phyloP scores from a whole-genome alignment of 2,113 vertebrate species.

The Myotis lucifugus region DNA sequence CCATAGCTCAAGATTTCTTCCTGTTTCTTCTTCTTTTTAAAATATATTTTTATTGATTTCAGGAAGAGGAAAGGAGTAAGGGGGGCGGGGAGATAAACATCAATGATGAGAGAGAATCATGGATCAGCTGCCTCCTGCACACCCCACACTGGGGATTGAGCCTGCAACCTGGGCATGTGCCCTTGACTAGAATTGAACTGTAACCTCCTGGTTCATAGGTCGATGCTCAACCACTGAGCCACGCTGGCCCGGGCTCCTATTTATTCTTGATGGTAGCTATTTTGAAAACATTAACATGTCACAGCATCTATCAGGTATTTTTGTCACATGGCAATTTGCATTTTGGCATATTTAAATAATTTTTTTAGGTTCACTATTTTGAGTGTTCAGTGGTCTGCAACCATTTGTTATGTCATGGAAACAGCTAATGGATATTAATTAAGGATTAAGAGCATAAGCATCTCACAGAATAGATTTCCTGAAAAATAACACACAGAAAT shows the following conservation, averaged over 20 bases:
- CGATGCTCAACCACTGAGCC: not conserved
- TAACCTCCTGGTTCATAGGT: not conserved
- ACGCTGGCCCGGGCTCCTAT: not conserved
- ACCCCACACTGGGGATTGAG: not conserved
- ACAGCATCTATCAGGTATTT: not conserved
- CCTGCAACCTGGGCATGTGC: not conserved
- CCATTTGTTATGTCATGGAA: not conserved
- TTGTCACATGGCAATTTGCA: not conserved
- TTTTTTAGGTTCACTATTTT: not conserved
- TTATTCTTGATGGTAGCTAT: not conserved
- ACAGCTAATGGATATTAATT: not conserved
- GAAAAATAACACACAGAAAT: not conserved
- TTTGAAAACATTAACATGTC: constrained; percentile 1
- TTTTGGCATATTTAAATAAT: constrained; percentile 7
- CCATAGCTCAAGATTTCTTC: not conserved
- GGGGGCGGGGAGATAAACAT: not conserved
- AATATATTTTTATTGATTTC: too few relatives aligned
- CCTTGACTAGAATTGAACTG: not conserved
- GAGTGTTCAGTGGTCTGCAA: not conserved
- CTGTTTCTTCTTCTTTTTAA: not conserved
- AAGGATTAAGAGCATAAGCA: not conserved
- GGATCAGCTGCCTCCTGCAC: not conserved
- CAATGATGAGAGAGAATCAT: too few relatives aligned
- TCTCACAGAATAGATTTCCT: not conserved
- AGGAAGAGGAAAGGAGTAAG: not conserved